Evolutionary conservation across 2,888 invertebrate genomes (phyloP).

Genomic region (Plemyria rubiginata): DNA sequence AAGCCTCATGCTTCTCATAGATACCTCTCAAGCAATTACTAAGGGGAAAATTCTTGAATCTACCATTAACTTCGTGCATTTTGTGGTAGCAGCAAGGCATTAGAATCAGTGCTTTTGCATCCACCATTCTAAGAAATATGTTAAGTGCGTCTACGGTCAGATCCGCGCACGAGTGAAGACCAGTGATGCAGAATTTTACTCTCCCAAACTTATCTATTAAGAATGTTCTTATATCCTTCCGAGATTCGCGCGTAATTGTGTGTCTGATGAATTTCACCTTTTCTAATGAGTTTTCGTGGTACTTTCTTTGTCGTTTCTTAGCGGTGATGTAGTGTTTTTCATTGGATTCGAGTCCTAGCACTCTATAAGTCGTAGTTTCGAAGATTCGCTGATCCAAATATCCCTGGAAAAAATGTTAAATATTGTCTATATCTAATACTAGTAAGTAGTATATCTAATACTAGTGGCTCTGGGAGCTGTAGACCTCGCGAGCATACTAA

Average conservation of each 20-base stretch:
- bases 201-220: slow-evolving; percentile 68
- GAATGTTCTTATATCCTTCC: slow-evolving; percentile 66
- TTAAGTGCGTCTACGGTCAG: slow-evolving; percentile 88
- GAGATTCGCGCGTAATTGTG: slow-evolving; percentile 82
- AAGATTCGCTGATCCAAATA: slow-evolving; percentile 89
- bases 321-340: slow-evolving; percentile 83
- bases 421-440: no score
- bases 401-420: slow-evolving; percentile 77
- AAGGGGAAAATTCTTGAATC: slow-evolving; percentile 88
- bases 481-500: no score
- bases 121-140: slow-evolving; percentile 85
- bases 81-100: slow-evolving; percentile 94
- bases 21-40: slow-evolving; percentile 79
- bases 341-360: slow-evolving; percentile 89
- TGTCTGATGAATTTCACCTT: slow-evolving; percentile 85
- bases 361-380: slow-evolving; percentile 82
- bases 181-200: slow-evolving; percentile 73
- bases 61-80: slow-evolving; percentile 60
- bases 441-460: no score
- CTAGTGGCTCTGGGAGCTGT: no score
- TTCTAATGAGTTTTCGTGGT: slow-evolving; percentile 78
- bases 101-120: slow-evolving; percentile 85
- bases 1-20: slow-evolving; percentile 59
- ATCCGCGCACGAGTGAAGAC: slow-evolving; percentile 92
- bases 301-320: slow-evolving; percentile 81